Percentiles rank a stretch among this genome's conserved stretches.
Evolutionary conservation across 2,113 vertebrate genomes (phyloP).

Genomic region (Donacobius atricapilla): DNA sequence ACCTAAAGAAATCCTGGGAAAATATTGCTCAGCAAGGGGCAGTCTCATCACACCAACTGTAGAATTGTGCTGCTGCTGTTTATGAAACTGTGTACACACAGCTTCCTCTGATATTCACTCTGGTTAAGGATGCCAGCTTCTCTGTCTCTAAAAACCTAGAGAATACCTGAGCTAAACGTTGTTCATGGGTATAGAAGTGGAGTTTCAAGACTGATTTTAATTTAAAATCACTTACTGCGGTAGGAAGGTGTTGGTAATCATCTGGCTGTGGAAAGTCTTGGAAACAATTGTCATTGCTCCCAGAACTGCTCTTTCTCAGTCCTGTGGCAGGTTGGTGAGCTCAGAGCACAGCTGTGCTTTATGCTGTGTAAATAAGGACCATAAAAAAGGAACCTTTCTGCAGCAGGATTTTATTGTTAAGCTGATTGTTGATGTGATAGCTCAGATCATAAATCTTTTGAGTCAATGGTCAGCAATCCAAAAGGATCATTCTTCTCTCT

Average conservation of each 20-base stretch:
- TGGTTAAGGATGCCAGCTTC: neutral
- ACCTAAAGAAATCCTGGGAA: neutral
- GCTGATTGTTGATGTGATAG: constrained; percentile 19
- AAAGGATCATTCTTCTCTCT: neutral
- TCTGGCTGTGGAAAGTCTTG: neutral
- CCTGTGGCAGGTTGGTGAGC: neutral
- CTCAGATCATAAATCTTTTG: constrained; percentile 9
- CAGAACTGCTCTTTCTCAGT: neutral
- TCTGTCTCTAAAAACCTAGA: neutral
- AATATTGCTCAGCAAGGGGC: constrained; percentile 21
- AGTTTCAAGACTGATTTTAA: neutral
- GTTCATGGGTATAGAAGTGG: neutral
- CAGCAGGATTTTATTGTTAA: constrained; percentile 38
- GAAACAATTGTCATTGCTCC: neutral
- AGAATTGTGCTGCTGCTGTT: neutral
- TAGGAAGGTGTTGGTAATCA: neutral
- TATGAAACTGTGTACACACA: neutral
- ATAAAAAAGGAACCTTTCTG: constrained; percentile 1
- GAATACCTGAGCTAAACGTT: neutral
- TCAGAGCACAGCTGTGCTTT: constrained; percentile 60
- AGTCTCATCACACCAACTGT: constrained; percentile 9
- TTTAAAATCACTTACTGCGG: neutral
- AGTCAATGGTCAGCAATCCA: neutral
- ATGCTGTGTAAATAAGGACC: neutral
- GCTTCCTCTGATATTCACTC: neutral